These are phyloP conservation scores for Gambusia affinis DNA, from an alignment of 2,113 vertebrate genomes.

Conservation along the genomic window DNA sequence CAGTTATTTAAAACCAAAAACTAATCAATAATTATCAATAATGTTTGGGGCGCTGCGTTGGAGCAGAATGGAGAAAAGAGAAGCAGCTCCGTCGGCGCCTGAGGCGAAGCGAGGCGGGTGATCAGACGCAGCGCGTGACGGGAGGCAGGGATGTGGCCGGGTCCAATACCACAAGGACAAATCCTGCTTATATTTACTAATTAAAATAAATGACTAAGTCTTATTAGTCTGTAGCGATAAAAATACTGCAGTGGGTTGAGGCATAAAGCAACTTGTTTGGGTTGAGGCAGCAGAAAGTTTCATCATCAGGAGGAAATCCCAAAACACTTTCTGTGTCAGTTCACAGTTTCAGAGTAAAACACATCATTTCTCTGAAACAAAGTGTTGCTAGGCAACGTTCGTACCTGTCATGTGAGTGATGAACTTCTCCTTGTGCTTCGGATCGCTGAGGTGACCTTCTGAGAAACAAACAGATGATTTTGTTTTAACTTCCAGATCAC, in stretches of 20 bases:
- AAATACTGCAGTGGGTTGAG: background rate
- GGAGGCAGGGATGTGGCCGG: background rate
- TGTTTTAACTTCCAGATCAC: background rate
- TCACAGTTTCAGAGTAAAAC: no score
- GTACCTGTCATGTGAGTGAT: slow-evolving; percentile 93
- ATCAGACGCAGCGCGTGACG: no score
- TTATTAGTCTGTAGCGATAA: background rate
- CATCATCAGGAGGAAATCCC: background rate
- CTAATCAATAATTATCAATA: no score
- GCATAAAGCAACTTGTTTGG: background rate
- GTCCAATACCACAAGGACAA: no score
- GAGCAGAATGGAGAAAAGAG: background rate
- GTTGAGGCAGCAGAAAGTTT: background rate
- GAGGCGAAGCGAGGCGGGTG: no score
- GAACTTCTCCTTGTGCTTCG: slow-evolving; percentile 90
- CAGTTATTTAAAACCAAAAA: no score
- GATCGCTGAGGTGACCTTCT: slow-evolving; percentile 89
- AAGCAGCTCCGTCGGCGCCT: no score
- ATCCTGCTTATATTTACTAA: background rate
- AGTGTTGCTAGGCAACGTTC: background rate
- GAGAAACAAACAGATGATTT: slow-evolving; percentile 12
- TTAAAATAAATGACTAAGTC: background rate
- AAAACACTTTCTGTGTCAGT: no score
- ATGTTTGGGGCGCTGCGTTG: background rate
- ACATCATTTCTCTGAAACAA: background rate